These are phyloP conservation scores for Drosophila willistoni DNA, from an alignment of 1,140 invertebrate genomes.

Conservation along the genomic window DNA sequence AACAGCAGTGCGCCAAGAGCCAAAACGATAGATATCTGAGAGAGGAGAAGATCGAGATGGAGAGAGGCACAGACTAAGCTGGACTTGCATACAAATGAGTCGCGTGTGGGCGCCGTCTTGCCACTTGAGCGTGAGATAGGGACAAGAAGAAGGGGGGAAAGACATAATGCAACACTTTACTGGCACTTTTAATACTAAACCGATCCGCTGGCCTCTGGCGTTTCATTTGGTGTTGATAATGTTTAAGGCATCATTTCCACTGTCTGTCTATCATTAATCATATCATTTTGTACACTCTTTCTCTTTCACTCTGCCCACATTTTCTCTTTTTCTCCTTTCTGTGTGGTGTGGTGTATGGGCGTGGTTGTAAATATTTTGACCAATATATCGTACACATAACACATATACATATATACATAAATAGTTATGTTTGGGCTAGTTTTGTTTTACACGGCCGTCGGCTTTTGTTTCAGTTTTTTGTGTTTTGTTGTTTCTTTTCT, in stretches of 20 bases:
- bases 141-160: conserved; percentile 23
- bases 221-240: conserved; percentile 48
- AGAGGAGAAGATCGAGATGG: conserved; percentile 21
- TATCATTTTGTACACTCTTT: conserved; percentile 4
- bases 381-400: conserved; percentile 61
- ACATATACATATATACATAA: neutral
- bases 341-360: conserved; percentile 22
- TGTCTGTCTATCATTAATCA: conserved; percentile 63
- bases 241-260: conserved; percentile 51
- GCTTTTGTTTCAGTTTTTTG: conserved; percentile 55
- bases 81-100: conserved; percentile 68
- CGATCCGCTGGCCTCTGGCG: conserved; percentile 2
- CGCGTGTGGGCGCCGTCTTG: conserved; percentile 71
- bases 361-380: conserved; percentile 76
- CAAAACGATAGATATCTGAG: conserved; percentile 63
- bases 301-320: neutral
- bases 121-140: conserved; percentile 44
- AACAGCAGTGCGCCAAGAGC: conserved; percentile 64
- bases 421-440: conserved; percentile 19
- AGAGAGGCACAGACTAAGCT: conserved; percentile 30
- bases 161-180: conserved; percentile 40
- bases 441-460: conserved; percentile 61
- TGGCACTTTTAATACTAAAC: conserved; percentile 1
- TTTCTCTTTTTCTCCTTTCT: conserved; percentile 14
- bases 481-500: conserved; percentile 62